Conservation (phyloP, 2,797 vertebrate species). For the Dallia pectoralis region DNA sequence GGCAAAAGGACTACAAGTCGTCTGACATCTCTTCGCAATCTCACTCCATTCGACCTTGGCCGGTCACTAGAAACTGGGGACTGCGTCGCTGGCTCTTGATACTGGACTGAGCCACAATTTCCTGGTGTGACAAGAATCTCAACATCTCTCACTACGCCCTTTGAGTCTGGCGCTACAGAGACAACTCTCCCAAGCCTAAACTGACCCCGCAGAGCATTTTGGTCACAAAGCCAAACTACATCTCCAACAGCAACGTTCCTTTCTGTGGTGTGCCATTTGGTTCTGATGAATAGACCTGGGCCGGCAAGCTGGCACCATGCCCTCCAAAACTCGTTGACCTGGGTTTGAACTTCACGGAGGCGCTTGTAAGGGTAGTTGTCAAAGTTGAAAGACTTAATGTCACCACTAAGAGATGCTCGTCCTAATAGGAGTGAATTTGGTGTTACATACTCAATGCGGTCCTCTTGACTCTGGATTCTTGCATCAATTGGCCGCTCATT, state of each 20-base stretch:
- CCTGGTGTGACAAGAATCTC: too few relatives aligned
- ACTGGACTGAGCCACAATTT: too few relatives aligned
- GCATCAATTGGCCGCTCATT: conserved; percentile 21
- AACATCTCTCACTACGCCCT: too few relatives aligned
- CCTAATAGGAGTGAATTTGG: conserved; percentile 18
- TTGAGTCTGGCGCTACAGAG: conserved; percentile 11
- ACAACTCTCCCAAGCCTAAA: conserved; percentile 34
- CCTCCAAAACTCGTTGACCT: conserved; percentile 29
- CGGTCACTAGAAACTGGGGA: too few relatives aligned
- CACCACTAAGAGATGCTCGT: conserved; percentile 7
- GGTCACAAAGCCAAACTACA: conserved; percentile 26
- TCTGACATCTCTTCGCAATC: too few relatives aligned
- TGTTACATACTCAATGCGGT: conserved; percentile 17
- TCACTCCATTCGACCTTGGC: too few relatives aligned
- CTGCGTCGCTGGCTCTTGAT: too few relatives aligned
- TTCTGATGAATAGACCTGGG: conserved; percentile 18
- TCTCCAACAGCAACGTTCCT: conserved; percentile 27
- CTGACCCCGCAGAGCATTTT: conserved; percentile 25
- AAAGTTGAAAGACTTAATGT: conserved; percentile 15
- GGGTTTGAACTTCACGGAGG: conserved; percentile 7
- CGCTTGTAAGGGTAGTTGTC: conserved; percentile 21
- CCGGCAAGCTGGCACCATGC: conserved; percentile 18
- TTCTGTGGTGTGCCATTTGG: conserved; percentile 8
- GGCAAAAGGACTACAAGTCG: too few relatives aligned
- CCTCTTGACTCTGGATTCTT: conserved; percentile 14